Evolutionary conservation across 2,888 invertebrate genomes (phyloP), one percentile per base, ranked within the genome.

Genomic region (Napeogenes inachia): DNA sequence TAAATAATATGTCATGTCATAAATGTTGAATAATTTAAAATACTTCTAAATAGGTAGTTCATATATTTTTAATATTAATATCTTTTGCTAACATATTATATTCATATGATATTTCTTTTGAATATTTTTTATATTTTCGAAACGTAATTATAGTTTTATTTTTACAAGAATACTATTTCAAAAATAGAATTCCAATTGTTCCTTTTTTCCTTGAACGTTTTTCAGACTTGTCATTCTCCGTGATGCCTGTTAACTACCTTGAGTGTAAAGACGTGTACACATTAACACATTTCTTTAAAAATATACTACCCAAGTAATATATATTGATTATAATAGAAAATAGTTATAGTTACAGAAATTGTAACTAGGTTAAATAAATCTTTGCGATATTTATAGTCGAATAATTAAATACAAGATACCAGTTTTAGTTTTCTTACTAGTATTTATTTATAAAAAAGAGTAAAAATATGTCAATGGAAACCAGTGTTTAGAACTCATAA

Each of bases 71-170:
- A 10, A 42, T 42, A 10, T 42, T 21, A 21, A 21, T 21, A 21
- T 21, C 21, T 21, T 21, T 21, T 21, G 21, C 21, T 21, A 21
- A 21, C 21, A 21, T 21, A 21, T 1, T 21, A 21, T 21, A n/a
- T n/a, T n/a, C n/a, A n/a, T n/a, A 21, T 21, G 21, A 21, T 21
- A 21, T 21, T 21, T 21, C 21, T 21, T 21, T 21, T 21, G 0
- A 35, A 35, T 35, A 6, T 35, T 35, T 35, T 35, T 65, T 67
- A 68, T 71, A 73, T 66, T 66, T 66, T 67, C 59, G 56, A 35
- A 35, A 54, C 12, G 47, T 54, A 56, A 42, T 42, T 10, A 10
- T 10, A 10, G 8, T 42, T 42, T 42, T 42, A 42, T 42, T 42
- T 42, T 42, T 6, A 6, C 5, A 42, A 62, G 55, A 65, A 68